Conservation (phyloP, 2,888 invertebrate species). For the Cheilosia scutellata region DNA sequence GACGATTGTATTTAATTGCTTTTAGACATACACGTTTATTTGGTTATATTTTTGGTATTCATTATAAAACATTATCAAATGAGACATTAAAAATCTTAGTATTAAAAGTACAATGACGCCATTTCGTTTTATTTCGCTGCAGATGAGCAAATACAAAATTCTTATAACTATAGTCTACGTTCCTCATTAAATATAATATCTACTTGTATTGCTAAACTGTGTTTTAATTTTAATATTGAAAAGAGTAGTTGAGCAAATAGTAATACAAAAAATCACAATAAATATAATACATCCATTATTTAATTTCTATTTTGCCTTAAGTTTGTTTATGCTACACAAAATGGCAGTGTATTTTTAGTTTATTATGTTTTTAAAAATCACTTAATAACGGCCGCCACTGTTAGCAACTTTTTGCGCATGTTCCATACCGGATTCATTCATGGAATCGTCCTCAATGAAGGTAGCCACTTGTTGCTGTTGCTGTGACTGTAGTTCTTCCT, state of each 20-base stretch:
- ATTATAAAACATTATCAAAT: conserved; percentile 57
- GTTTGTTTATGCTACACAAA: not conserved
- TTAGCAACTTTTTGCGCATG: conserved; percentile 54
- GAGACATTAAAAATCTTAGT: conserved; percentile 9
- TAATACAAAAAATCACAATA: conserved; percentile 36
- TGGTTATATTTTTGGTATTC: not conserved
- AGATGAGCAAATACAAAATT: conserved; percentile 15
- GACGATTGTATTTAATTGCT: not conserved
- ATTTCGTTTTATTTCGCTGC: not conserved
- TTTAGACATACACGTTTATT: conserved; percentile 48
- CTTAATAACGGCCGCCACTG: conserved; percentile 68
- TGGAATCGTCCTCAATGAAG: conserved; percentile 50
- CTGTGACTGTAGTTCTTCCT: conserved; percentile 48
- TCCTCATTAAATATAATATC: not conserved
- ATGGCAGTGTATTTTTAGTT: conserved; percentile 48
- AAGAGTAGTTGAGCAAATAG: not conserved
- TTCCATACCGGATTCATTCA: conserved; percentile 58
- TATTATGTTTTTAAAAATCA: not conserved
- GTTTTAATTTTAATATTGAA: not conserved
- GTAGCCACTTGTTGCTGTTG: conserved; percentile 45
- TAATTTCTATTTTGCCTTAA: not conserved
- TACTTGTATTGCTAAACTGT: not conserved
- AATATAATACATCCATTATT: conserved; percentile 1
- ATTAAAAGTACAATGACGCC: conserved; percentile 34
- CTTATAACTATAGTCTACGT: conserved; percentile 25